Evolutionary conservation across 1,140 invertebrate species (phyloP).

Genomic region (Rhopalosiphum maidis): DNA sequence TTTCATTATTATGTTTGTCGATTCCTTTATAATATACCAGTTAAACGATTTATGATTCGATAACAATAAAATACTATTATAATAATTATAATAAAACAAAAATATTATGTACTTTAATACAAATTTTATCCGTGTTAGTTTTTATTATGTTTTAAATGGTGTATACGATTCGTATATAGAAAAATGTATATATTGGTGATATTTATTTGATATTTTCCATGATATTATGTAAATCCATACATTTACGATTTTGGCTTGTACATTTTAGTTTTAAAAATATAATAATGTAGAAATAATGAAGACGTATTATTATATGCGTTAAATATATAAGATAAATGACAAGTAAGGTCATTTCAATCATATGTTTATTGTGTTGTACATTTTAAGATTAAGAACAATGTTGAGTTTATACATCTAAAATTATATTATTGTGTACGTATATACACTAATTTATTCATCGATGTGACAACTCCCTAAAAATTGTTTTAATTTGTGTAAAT

Average conservation of each 20-base stretch:
- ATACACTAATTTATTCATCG: background rate
- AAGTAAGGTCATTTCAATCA: background rate
- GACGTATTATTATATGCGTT: background rate
- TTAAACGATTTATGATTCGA: background rate
- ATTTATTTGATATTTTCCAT: background rate
- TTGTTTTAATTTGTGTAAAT: conserved; percentile 28
- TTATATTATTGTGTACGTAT: background rate
- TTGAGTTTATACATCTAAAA: conserved; percentile 15
- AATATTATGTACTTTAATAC: background rate
- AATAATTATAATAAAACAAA: conserved; percentile 13
- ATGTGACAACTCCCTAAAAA: background rate
- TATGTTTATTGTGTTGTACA: conserved; percentile 3
- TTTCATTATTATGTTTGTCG: background rate
- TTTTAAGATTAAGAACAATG: background rate
- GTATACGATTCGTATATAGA: conserved; percentile 36
- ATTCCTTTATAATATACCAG: background rate
- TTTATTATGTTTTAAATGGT: conserved; percentile 23
- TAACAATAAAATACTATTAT: background rate
- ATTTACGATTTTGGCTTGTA: background rate
- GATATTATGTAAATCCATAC: background rate
- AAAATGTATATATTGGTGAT: conserved; percentile 6
- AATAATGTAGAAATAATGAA: background rate
- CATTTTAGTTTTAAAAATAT: background rate
- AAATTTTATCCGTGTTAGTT: background rate
- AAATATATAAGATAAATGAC: background rate